phyloP scores from a whole-genome alignment of 2,113 vertebrate genomes.

The Serinus canaria region DNA sequence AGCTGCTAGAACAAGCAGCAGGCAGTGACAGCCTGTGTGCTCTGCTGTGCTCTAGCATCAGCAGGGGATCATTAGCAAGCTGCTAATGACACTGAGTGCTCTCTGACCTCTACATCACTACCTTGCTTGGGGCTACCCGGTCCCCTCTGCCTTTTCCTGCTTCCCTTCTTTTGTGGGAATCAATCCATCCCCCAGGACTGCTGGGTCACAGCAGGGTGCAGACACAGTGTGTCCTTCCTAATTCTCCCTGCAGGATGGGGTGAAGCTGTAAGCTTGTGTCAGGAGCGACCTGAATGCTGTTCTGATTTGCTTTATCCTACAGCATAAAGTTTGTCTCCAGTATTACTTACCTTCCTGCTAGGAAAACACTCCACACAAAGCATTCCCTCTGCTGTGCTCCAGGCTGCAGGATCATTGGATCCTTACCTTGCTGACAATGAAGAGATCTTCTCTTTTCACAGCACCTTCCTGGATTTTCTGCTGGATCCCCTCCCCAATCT shows the following conservation, averaged over 20 bases:
- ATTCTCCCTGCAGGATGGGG: not conserved
- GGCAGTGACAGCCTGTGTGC: not conserved
- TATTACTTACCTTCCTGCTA: not conserved
- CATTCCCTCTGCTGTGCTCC: not conserved
- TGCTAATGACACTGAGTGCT: not conserved
- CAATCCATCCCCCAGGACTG: not conserved
- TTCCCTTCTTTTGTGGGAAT: not conserved
- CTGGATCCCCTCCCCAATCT: constrained; percentile 81
- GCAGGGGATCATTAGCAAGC: not conserved
- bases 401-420: not conserved
- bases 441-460: constrained; percentile 86
- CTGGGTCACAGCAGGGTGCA: not conserved
- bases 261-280: not conserved
- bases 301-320: not conserved
- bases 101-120: not conserved
- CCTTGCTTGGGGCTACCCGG: not conserved
- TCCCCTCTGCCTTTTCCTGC: not conserved
- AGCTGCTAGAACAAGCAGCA: not conserved
- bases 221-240: not conserved
- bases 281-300: not conserved
- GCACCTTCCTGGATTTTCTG: constrained; percentile 77
- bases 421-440: constrained; percentile 86
- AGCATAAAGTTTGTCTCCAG: not conserved
- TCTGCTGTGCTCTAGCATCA: not conserved
- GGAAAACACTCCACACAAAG: not conserved